Percentiles rank a stretch among this genome's conserved stretches.
These are phyloP conservation scores for Melanocharis versteri DNA, from an alignment of 2,113 vertebrate species.

Conservation along the genomic window DNA sequence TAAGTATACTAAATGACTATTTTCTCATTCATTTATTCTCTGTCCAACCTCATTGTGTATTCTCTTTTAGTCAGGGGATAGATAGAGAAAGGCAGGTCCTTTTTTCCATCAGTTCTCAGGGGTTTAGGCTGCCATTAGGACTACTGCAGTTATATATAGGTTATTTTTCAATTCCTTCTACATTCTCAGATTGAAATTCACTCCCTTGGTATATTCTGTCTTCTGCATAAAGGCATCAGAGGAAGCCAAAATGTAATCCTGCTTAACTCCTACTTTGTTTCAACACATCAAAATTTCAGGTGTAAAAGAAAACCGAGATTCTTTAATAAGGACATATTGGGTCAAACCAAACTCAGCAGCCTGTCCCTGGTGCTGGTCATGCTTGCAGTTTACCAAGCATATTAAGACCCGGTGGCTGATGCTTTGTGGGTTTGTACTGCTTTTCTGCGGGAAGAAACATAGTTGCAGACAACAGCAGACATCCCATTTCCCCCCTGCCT, in stretches of 20 bases:
- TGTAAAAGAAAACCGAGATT: not conserved
- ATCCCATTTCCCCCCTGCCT: not conserved
- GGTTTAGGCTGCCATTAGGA: not conserved
- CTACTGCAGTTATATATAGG: not conserved
- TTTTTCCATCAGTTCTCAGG: not conserved
- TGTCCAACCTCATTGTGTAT: not conserved
- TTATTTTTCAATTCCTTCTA: not conserved
- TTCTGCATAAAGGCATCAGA: not conserved
- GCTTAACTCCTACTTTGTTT: not conserved
- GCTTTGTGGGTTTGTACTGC: not conserved
- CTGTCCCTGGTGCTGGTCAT: not conserved
- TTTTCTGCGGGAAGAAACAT: not conserved
- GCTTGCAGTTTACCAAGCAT: not conserved
- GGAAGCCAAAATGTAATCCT: not conserved
- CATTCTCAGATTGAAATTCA: not conserved
- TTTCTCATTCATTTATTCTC: slow-evolving; percentile 40
- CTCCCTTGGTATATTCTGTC: not conserved
- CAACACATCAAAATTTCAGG: not conserved
- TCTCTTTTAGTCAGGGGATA: not conserved
- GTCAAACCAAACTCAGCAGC: not conserved
- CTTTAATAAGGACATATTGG: not conserved
- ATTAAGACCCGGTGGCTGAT: not conserved
- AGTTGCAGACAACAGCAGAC: not conserved
- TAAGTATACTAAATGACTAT: not conserved
- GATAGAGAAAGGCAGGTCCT: not conserved